Base-by-base conservation (phyloP, 1,140 invertebrate genomes). In the Leptestheria dahalacensis region DNA sequence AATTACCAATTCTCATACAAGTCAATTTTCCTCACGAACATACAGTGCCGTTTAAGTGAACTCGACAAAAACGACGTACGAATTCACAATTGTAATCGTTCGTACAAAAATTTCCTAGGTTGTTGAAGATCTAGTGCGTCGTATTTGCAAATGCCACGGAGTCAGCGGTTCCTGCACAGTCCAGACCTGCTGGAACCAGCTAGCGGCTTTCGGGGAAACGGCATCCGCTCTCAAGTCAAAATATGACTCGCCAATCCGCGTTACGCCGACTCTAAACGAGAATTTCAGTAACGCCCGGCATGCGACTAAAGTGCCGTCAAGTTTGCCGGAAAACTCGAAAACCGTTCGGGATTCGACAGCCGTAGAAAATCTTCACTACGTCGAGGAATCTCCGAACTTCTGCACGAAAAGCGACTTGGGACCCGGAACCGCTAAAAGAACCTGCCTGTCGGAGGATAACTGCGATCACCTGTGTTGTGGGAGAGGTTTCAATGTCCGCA, bases 121-220 rank as follows among this genome's bases (percentile, higher is more conserved):
- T 47, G 57, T 59, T 21, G 57, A 59, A 28, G 48, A 48, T 48
- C 26, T 50, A 18, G 46, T 59, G 18, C 57, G 48, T 2, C 57
- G 21, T 18, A 59, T 47, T 41, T 85, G 82, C 67, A 80, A 79
- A 62, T 84, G 82, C 68, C 81, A 82, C 65, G 80, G 80, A 4
- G 67, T 77, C 3, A 74, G 71, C 2, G 75, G 76, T n/a, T 73
- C 72, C 26, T 78, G 77, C 64, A 65, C 71, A 0, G 65, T 70
- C 6, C 68, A 74, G 68, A 79, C 74, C 11, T 80, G 76, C 68
- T 79, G 72, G 76, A 75, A 75, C 61, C 73, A 79, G 61, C 67
- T 84, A 6, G 74, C 76, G 1, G 66, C 74, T 3, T 82, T 85
- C 64, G 65, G 72, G 2, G 64, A 72, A n/a, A 68, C 82, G 0